Percentiles rank a stretch among this genome's conserved stretches.
These are phyloP conservation scores for Oscarella lobularis DNA, from an alignment of 37 sponge, comb jelly and placozoan species.

Conservation along the genomic window DNA sequence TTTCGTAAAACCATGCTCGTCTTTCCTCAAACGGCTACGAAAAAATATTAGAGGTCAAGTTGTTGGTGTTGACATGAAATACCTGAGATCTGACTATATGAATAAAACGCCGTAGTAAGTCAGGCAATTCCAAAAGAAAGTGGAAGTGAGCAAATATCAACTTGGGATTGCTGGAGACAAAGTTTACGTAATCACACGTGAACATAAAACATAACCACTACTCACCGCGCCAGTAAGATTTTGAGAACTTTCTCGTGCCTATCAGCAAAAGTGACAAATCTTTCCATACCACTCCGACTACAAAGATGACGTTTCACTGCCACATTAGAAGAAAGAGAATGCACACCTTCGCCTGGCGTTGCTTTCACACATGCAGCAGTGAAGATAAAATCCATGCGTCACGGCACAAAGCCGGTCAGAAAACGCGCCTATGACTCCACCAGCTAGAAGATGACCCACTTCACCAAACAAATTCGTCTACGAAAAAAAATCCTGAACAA, in stretches of 20 bases:
- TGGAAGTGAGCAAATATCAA: slow-evolving; percentile 84
- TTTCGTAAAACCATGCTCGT: slow-evolving; percentile 95
- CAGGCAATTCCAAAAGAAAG: slow-evolving; percentile 58
- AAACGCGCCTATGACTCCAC: slow-evolving; percentile 36
- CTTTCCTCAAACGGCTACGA: slow-evolving; percentile 63
- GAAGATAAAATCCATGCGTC: slow-evolving; percentile 65
- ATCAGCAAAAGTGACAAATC: slow-evolving; percentile 33
- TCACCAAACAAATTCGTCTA: too few species aligned
- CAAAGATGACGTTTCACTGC: too few species aligned
- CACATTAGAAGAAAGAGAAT: too few species aligned
- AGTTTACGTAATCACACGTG: not conserved
- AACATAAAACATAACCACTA: not conserved
- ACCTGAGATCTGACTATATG: slow-evolving; percentile 38
- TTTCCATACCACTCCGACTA: too few species aligned
- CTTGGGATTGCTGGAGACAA: slow-evolving; percentile 43
- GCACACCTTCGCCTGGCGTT: not conserved
- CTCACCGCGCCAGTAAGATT: slow-evolving; percentile 55
- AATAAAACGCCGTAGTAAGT: slow-evolving; percentile 52
- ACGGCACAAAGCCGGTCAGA: slow-evolving; percentile 73
- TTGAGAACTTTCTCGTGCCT: slow-evolving; percentile 57
- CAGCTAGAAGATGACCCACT: too few species aligned
- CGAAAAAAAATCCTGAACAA: too few species aligned
- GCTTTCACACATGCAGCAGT: slow-evolving; percentile 14
- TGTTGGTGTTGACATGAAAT: not conserved
- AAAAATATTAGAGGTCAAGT: not conserved